Evolutionary conservation across 2,888 invertebrate species (phyloP).

Genomic region (Apotomis turbidana): DNA sequence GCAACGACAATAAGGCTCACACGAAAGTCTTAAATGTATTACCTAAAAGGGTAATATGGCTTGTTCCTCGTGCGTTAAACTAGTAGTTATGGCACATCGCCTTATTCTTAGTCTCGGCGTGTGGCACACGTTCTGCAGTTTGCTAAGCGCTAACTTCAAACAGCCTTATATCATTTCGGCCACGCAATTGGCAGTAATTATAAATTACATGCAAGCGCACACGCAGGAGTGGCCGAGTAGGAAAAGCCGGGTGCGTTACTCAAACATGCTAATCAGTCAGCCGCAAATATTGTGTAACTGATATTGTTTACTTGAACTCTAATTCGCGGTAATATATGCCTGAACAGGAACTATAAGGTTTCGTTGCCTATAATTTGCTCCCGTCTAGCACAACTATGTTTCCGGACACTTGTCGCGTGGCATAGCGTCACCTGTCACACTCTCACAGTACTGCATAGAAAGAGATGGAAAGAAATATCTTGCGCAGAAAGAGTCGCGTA

Average conservation of each 20-base stretch:
- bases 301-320: slow-evolving; percentile 24
- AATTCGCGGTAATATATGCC: not conserved
- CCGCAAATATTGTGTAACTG: slow-evolving; percentile 49
- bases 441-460: no score
- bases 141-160: slow-evolving; percentile 65
- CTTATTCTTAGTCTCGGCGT: slow-evolving; percentile 58
- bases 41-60: slow-evolving; percentile 10
- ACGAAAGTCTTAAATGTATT: slow-evolving; percentile 2
- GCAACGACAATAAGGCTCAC: slow-evolving; percentile 2
- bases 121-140: slow-evolving; percentile 56
- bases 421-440: no score
- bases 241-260: slow-evolving; percentile 57
- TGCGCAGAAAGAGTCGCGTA: no score
- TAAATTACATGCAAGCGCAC: slow-evolving; percentile 68
- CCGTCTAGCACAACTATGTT: no score
- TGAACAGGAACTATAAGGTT: not conserved
- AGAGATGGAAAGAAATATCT: no score
- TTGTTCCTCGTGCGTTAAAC: not conserved
- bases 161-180: slow-evolving; percentile 76
- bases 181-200: slow-evolving; percentile 80
- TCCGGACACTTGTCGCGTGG: no score
- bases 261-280: slow-evolving; percentile 60
- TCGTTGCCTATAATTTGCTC: not conserved
- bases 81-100: not conserved
- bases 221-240: slow-evolving; percentile 53